Conservation (phyloP, 2,888 invertebrate genomes). For the Cataglyphis livida region DNA sequence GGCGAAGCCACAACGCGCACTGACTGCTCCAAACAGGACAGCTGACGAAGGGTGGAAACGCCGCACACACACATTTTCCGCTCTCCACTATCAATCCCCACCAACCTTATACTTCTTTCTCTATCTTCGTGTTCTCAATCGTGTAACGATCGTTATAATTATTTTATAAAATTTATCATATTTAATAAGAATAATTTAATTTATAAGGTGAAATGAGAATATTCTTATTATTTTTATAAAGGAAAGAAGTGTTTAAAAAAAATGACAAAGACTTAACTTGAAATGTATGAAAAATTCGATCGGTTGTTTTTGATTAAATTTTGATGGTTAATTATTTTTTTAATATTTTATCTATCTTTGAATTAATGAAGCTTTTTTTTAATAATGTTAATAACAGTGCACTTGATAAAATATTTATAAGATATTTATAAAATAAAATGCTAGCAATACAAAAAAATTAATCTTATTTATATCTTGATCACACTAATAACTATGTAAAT, state of each 20-base stretch:
- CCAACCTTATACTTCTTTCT: constrained; percentile 29
- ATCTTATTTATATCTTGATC: not conserved
- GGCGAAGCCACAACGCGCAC: constrained; percentile 82
- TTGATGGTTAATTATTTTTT: not conserved
- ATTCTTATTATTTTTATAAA: not conserved
- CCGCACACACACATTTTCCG: constrained; percentile 49
- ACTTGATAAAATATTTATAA: not conserved
- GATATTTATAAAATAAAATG: not conserved
- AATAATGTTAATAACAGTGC: not conserved
- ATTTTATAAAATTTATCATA: not conserved
- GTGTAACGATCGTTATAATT: not conserved
- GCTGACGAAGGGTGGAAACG: constrained; percentile 80
- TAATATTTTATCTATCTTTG: not conserved
- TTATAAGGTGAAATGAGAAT: not conserved
- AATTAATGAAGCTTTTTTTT: not conserved
- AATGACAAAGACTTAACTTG: not conserved
- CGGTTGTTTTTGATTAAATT: not conserved
- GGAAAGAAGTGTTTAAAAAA: not conserved
- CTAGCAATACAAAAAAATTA: not conserved
- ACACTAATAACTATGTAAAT: not conserved
- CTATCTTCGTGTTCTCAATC: constrained; percentile 27
- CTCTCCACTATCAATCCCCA: constrained; percentile 59
- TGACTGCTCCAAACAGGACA: constrained; percentile 79
- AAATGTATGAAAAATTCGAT: not conserved
- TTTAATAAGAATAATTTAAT: not conserved